phyloP scores from a whole-genome alignment of 2,797 vertebrate genomes.

The Ficedula albicollis region DNA sequence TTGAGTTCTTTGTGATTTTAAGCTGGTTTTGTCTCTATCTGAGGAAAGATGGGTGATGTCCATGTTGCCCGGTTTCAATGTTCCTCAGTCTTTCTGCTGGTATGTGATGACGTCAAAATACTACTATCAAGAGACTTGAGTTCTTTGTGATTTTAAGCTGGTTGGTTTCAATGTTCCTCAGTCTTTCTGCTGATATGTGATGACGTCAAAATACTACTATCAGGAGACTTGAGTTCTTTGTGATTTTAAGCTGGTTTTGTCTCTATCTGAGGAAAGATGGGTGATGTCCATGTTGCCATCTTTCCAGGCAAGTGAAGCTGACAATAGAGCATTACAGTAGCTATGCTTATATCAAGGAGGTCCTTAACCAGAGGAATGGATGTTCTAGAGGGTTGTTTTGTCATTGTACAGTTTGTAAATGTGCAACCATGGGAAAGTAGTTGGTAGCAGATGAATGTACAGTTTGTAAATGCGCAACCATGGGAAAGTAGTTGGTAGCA shows the following conservation, averaged over 20 bases:
- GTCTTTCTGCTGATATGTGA: not conserved
- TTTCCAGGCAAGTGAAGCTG: not conserved
- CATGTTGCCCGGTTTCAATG: no score
- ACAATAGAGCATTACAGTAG: not conserved
- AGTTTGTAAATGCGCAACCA: not conserved
- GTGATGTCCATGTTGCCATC: not conserved
- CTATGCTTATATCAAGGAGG: not conserved
- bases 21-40: not conserved
- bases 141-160: no score
- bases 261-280: not conserved
- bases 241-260: not conserved
- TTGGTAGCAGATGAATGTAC: not conserved
- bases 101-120: no score
- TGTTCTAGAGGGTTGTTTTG: not conserved
- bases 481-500: not conserved
- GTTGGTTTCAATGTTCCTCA: no score
- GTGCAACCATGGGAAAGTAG: not conserved
- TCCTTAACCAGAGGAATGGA: not conserved
- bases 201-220: not conserved
- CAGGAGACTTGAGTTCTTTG: not conserved
- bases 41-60: not conserved
- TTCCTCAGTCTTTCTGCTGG: no score
- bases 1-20: not conserved
- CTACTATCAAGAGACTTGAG: no score
- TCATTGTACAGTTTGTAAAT: not conserved